These are phyloP conservation scores for Heterohyrax brucei DNA, from an alignment of 2,797 vertebrate species.

Conservation along the genomic window DNA sequence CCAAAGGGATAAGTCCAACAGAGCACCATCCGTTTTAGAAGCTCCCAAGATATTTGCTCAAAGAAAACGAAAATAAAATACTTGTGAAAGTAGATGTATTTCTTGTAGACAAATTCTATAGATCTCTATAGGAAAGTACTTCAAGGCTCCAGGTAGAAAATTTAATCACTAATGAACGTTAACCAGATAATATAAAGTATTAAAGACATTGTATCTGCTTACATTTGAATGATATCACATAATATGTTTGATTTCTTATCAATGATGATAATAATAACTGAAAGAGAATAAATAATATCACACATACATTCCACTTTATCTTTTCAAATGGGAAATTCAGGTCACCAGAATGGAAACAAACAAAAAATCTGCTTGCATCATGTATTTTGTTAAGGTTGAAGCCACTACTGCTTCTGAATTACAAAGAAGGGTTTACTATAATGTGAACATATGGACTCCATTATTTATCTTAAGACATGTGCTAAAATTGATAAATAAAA, in stretches of 20 bases:
- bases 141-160: neutral
- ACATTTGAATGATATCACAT: neutral
- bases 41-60: neutral
- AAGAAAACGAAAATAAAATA: neutral
- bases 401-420: neutral
- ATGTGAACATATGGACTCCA: neutral
- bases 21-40: neutral
- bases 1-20: neutral
- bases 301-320: neutral
- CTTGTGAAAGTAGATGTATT: neutral
- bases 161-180: neutral
- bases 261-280: neutral
- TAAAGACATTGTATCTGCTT: neutral
- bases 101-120: neutral
- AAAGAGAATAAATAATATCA: neutral
- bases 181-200: neutral
- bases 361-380: neutral
- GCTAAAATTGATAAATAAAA: neutral
- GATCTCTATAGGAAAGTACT: neutral
- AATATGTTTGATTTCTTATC: neutral
- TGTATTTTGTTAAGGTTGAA: neutral
- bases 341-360: neutral
- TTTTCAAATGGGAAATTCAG: neutral
- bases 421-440: neutral
- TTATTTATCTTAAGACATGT: neutral